Percentiles rank a stretch among this genome's conserved stretches.
These are phyloP conservation scores for Chionoecetes opilio DNA, from an alignment of 1,140 invertebrate genomes.

Conservation along the genomic window DNA sequence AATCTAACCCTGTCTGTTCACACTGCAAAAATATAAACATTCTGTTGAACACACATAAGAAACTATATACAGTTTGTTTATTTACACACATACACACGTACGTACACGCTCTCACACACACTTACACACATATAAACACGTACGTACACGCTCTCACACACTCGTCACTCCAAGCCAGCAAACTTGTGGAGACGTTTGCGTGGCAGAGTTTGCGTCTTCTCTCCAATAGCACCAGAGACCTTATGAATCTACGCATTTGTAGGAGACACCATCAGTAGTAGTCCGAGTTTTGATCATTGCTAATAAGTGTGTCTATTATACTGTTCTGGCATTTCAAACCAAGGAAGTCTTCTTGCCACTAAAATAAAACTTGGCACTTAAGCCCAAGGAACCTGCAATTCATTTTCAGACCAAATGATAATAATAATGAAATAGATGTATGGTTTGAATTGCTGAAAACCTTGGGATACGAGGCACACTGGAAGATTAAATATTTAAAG, in stretches of 20 bases:
- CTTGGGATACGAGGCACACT: constrained; percentile 76
- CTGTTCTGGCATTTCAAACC: constrained; percentile 25
- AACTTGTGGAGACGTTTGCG: constrained; percentile 31
- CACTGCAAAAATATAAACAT: constrained; percentile 77
- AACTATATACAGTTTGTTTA: constrained; percentile 68
- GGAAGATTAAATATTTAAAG: constrained; percentile 75
- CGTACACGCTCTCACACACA: not conserved
- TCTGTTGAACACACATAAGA: constrained; percentile 71
- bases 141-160: constrained; percentile 3
- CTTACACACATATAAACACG: constrained; percentile 44
- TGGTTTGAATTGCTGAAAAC: constrained; percentile 60
- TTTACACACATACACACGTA: constrained; percentile 61
- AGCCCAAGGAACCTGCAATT: constrained; percentile 69
- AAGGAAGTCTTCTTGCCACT: constrained; percentile 3
- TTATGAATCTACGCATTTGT: constrained; percentile 58
- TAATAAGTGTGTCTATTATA: constrained; percentile 34
- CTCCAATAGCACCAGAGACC: constrained; percentile 65
- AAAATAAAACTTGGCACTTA: constrained; percentile 73
- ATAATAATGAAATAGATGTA: not conserved
- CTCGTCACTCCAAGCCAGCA: constrained; percentile 24
- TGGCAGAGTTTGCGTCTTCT: constrained; percentile 21
- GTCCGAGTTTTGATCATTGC: constrained; percentile 60
- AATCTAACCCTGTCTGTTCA: constrained; percentile 76
- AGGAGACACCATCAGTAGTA: constrained; percentile 45
- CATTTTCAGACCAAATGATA: constrained; percentile 32